Base-by-base conservation (phyloP, 1,140 invertebrate species). In the Brachionus koreanus region DNA sequence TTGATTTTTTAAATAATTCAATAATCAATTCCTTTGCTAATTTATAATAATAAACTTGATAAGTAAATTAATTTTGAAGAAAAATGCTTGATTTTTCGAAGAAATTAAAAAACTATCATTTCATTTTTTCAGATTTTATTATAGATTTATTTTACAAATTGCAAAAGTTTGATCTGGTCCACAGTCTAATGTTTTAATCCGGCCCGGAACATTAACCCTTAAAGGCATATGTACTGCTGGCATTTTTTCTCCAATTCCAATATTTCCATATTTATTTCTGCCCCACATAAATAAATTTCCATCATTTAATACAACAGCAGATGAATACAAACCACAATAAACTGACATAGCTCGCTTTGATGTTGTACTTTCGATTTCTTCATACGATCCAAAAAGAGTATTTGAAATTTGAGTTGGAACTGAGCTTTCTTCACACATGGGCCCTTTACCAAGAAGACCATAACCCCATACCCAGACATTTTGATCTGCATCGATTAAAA, bases 241-340 rank as follows among this genome's bases (percentile, higher is more conserved):
- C 61, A 42, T 75, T 77, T 75, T 77, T 35, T 93, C 89, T 0
- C 94, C 93, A 52, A 97, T 87, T 0, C 96, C 96, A 5, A 98
- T 88, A 85, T 92, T 93, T 0, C 93, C 93, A 84, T 91, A 90
- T 85, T 91, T 91, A 88, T 97, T 97, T 85, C 92, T 90, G 5
- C 95, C 96, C 96, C 95, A 98, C 85, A 92, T 93, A 85, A 93
- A 97, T 1, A 97, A 87, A 89, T 95, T 93, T 9, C 94, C 94
- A 42, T 83, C 85, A 88, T 87, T 86, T 84, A 86, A 96, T 4
- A 96, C 86, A 1, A 94, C 95, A 46, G 92, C 93, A 86, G 94
- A 90, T 86, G 95, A 92, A 84, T 90, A 92, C 57, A 95, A 89
- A 0, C 95, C 94, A 85, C 91, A 91, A 9, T 84, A 57, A 12